Conservation (phyloP, 2,888 invertebrate species). For the Spilarctia lutea region DNA sequence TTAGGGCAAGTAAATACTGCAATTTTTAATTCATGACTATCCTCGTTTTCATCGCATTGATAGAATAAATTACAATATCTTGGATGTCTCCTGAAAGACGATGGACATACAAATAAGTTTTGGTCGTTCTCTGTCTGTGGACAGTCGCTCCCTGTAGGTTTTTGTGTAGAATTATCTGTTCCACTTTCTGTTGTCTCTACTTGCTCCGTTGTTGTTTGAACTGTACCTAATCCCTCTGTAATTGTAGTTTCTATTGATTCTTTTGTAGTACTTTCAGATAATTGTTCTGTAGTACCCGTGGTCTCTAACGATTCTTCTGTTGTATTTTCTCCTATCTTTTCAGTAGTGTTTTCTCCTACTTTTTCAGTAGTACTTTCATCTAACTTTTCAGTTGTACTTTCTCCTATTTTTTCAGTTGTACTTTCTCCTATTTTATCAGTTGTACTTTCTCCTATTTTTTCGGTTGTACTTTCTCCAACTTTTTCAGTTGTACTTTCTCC, state of each 20-base stretch:
- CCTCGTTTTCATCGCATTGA: constrained; percentile 90
- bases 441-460: constrained; percentile 2
- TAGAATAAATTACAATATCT: constrained; percentile 94
- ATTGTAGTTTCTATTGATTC: constrained; percentile 32
- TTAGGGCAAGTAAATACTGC: constrained; percentile 92
- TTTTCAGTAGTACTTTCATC: constrained; percentile 54
- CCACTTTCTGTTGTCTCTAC: constrained; percentile 51
- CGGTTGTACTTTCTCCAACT: background rate
- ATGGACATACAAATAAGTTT: constrained; percentile 91
- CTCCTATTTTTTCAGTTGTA: constrained; percentile 19
- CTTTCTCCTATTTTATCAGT: background rate
- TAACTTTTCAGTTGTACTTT: constrained; percentile 36
- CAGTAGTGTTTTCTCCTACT: constrained; percentile 18
- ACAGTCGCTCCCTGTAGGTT: constrained; percentile 72
- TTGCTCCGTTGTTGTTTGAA: constrained; percentile 46
- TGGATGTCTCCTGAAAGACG: constrained; percentile 93
- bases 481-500: constrained; percentile 34
- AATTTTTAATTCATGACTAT: constrained; percentile 90
- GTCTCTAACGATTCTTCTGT: constrained; percentile 25
- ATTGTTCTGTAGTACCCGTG: constrained; percentile 25
- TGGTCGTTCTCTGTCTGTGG: constrained; percentile 89
- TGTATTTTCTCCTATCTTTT: constrained; percentile 33
- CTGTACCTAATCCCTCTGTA: constrained; percentile 27
- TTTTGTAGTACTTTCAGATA: constrained; percentile 35
- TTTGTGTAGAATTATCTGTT: constrained; percentile 42